A percentile compares a stretch with the other conserved stretches of the same genome.
These are phyloP conservation scores for Tinamus major DNA, from an alignment of 2,797 vertebrate species.

Conservation along the genomic window DNA sequence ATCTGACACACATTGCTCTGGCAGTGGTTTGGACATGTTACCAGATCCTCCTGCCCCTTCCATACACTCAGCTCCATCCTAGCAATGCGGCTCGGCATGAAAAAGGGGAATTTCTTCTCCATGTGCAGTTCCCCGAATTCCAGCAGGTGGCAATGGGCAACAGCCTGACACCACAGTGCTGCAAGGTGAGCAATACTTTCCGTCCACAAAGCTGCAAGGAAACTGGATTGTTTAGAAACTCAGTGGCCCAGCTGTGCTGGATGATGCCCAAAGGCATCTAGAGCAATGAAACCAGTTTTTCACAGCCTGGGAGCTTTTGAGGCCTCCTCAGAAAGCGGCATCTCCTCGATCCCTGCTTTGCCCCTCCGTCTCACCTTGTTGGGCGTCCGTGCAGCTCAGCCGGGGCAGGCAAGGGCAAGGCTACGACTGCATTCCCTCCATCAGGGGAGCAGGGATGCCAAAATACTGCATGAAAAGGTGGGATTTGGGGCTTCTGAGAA, in stretches of 20 bases:
- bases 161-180: neutral
- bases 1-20: neutral
- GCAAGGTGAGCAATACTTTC: neutral
- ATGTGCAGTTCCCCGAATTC: neutral
- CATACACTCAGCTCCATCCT: neutral
- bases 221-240: neutral
- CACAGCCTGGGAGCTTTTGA: conserved; percentile 23
- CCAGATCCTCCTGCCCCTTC: neutral
- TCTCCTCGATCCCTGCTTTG: neutral
- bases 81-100: neutral
- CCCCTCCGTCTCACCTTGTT: neutral
- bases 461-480: neutral
- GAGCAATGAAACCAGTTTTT: conserved; percentile 54
- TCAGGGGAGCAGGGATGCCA: conserved; percentile 45
- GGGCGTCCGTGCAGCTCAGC: neutral
- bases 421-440: neutral
- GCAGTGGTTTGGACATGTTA: neutral
- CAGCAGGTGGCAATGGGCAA: conserved; percentile 72
- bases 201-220: neutral
- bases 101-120: neutral
- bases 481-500: neutral
- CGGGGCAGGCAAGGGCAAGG: neutral
- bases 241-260: neutral
- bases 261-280: conserved; percentile 26
- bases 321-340: neutral